Evolutionary conservation across 2,797 vertebrate species (phyloP).

Genomic region (Trematomus bernacchii): DNA sequence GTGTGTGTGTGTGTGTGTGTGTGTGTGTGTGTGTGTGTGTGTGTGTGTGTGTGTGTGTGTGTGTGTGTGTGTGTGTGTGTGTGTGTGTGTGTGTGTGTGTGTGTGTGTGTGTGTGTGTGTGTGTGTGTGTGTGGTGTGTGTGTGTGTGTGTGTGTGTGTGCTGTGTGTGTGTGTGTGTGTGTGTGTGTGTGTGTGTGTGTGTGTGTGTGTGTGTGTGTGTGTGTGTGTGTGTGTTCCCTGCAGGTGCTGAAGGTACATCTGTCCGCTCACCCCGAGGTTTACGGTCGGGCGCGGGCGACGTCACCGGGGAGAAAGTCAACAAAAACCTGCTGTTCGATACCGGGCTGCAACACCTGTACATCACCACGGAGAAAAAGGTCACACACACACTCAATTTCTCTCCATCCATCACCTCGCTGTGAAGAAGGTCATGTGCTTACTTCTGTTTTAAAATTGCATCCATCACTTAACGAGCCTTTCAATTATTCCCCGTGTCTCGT

Average conservation of each 20-base stretch:
- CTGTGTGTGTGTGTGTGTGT: too few relatives aligned
- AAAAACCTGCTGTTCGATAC: conserved; percentile 91
- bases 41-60: too few relatives aligned
- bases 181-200: too few relatives aligned
- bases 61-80: too few relatives aligned
- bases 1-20: too few relatives aligned
- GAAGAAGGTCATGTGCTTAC: conserved; percentile 10
- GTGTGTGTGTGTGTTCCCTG: not conserved
- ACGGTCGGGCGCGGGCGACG: conserved; percentile 83
- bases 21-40: too few relatives aligned
- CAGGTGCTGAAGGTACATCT: conserved; percentile 88
- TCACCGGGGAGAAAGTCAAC: conserved; percentile 85
- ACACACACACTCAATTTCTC: not conserved
- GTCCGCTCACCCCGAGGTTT: conserved; percentile 77
- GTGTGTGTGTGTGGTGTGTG: too few relatives aligned
- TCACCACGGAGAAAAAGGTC: conserved; percentile 94
- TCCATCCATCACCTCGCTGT: conserved; percentile 13
- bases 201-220: too few relatives aligned
- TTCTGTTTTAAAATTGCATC: conserved; percentile 28
- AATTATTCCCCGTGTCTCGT: conserved; percentile 57
- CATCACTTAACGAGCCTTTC: conserved; percentile 54
- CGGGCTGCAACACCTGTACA: conserved; percentile 86
- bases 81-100: too few relatives aligned
- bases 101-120: too few relatives aligned
- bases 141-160: too few relatives aligned